These are phyloP conservation scores for Ctenodactylus gundi DNA, from an alignment of 2,113 vertebrate genomes.

Conservation along the genomic window DNA sequence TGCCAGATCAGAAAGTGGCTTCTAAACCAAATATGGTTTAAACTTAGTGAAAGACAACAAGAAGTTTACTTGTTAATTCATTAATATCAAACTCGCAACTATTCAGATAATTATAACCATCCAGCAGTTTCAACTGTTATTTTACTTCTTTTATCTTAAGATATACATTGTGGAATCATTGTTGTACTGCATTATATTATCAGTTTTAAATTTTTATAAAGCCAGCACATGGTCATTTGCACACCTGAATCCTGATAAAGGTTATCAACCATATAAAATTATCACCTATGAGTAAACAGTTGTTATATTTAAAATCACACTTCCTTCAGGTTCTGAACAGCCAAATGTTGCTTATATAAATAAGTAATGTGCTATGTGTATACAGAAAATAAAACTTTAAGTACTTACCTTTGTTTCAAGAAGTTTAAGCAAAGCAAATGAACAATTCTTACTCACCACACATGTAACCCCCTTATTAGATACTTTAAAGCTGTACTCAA, in stretches of 20 bases:
- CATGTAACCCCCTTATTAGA: not conserved
- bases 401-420: slow-evolving; percentile 28
- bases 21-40: slow-evolving; percentile 55
- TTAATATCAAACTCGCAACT: slow-evolving; percentile 50
- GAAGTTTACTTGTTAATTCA: slow-evolving; percentile 50
- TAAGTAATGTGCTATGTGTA: not conserved
- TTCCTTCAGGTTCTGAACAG: slow-evolving; percentile 30
- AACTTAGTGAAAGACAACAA: slow-evolving; percentile 52
- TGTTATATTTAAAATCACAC: slow-evolving; percentile 48
- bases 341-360: slow-evolving; percentile 33
- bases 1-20: slow-evolving; percentile 31
- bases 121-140: slow-evolving; percentile 31
- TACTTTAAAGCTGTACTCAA: slow-evolving; percentile 38
- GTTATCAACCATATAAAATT: not conserved
- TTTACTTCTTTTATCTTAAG: slow-evolving; percentile 55
- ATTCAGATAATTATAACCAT: slow-evolving; percentile 50
- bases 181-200: slow-evolving; percentile 24
- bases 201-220: slow-evolving; percentile 50
- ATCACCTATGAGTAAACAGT: slow-evolving; percentile 14
- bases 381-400: slow-evolving; percentile 54
- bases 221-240: slow-evolving; percentile 24
- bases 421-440: slow-evolving; percentile 19
- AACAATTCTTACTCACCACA: slow-evolving; percentile 7
- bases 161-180: not conserved
- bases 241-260: slow-evolving; percentile 16